Conservation (phyloP, 2,113 vertebrate genomes). For the Excalfactoria chinensis region DNA sequence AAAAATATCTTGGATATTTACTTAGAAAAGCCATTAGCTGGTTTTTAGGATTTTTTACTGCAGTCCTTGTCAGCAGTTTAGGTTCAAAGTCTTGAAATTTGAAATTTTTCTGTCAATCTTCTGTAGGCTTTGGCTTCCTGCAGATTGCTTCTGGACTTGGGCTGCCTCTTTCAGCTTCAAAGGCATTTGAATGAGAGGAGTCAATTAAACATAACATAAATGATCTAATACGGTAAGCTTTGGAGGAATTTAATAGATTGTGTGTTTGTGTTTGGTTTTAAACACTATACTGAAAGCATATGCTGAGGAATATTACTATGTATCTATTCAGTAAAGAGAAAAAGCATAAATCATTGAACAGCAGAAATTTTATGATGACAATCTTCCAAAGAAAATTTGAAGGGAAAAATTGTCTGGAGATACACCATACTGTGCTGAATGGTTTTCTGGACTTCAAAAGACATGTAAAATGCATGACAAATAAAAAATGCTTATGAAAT, state of each 20-base stretch:
- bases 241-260: neutral
- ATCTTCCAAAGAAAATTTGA: conserved; percentile 26
- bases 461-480: neutral
- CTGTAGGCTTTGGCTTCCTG: conserved; percentile 10
- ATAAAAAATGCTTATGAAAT: conserved; percentile 34
- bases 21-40: conserved; percentile 30
- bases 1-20: conserved; percentile 16
- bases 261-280: neutral
- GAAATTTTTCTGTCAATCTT: neutral
- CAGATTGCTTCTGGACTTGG: neutral
- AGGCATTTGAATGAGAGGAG: conserved; percentile 16
- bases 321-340: neutral
- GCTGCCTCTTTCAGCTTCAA: neutral
- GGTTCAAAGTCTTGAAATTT: conserved; percentile 21
- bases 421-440: conserved; percentile 18
- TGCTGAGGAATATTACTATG: neutral
- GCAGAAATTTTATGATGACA: neutral
- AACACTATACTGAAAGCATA: neutral
- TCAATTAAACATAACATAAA: conserved; percentile 7
- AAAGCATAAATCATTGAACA: neutral
- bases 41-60: neutral
- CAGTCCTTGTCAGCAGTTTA: conserved; percentile 53
- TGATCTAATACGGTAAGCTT: conserved; percentile 10
- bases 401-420: conserved; percentile 3
- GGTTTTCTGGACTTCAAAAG: conserved; percentile 26